Percentiles rank a stretch among this genome's conserved stretches.
Conservation (phyloP, 2,888 invertebrate species). For the Lycocerus yunnanus region DNA sequence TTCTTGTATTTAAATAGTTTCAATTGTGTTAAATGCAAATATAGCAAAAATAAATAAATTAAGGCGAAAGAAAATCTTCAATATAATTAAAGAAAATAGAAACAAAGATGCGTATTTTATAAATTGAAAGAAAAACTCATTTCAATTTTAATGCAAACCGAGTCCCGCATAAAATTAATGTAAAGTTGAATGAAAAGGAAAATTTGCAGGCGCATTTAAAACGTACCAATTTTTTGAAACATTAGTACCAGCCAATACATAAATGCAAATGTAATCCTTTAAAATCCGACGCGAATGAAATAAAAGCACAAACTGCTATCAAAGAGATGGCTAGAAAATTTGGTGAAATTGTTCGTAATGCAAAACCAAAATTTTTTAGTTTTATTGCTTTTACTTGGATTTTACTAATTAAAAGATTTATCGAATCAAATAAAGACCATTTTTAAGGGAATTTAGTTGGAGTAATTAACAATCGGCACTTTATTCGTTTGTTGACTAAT, state of each 20-base stretch:
- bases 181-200: neutral
- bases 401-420: neutral
- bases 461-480: conserved; percentile 8
- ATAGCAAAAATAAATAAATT: neutral
- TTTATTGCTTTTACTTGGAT: neutral
- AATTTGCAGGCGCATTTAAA: neutral
- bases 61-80: conserved; percentile 6
- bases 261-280: conserved; percentile 18
- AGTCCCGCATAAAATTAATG: neutral
- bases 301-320: neutral
- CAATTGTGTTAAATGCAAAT: neutral
- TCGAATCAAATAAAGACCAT: neutral
- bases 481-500: conserved; percentile 17
- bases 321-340: conserved; percentile 1
- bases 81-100: neutral
- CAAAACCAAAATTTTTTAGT: neutral
- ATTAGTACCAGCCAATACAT: neutral
- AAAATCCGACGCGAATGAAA: conserved; percentile 14
- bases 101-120: neutral
- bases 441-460: conserved; percentile 5
- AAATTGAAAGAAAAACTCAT: neutral
- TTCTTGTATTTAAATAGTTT: neutral
- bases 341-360: neutral
- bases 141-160: neutral
- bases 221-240: neutral